Evolutionary conservation across 2,113 vertebrate species (phyloP).

Genomic region (Illadopsis cleaveri): DNA sequence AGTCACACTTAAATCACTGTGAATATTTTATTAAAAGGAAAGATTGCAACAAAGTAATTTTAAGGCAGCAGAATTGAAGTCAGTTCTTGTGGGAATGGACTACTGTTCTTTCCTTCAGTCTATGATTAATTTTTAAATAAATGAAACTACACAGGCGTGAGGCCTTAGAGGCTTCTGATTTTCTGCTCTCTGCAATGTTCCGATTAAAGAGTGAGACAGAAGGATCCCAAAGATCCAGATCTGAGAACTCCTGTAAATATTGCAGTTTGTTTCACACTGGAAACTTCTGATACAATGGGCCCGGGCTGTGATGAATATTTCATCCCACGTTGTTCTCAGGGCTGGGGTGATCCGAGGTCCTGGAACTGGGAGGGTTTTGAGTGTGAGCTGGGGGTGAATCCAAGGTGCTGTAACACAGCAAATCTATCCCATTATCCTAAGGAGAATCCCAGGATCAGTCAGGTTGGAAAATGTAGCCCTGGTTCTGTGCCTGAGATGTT

Average conservation of each 20-base stretch:
- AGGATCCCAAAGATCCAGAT: neutral
- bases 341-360: neutral
- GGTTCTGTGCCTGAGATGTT: too few relatives aligned
- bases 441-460: too few relatives aligned
- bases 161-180: neutral
- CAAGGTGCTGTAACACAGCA: fast-evolving
- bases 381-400: neutral
- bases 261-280: neutral
- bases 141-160: conserved; percentile 21
- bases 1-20: neutral
- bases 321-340: fast-evolving
- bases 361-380: neutral
- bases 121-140: conserved; percentile 56
- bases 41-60: neutral
- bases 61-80: conserved; percentile 23
- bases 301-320: neutral
- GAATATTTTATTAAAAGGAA: conserved; percentile 14
- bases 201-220: neutral
- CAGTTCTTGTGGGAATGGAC: conserved; percentile 3
- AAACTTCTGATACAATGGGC: neutral
- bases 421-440: fast-evolving
- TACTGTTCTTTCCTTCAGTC: conserved; percentile 11
- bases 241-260: neutral
- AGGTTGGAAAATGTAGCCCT: neutral
- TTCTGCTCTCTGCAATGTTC: neutral